A percentile compares a stretch with the other conserved stretches of the same genome.
These are phyloP conservation scores for Tachuris rubrigastra DNA, from an alignment of 2,113 vertebrate genomes.

Conservation along the genomic window DNA sequence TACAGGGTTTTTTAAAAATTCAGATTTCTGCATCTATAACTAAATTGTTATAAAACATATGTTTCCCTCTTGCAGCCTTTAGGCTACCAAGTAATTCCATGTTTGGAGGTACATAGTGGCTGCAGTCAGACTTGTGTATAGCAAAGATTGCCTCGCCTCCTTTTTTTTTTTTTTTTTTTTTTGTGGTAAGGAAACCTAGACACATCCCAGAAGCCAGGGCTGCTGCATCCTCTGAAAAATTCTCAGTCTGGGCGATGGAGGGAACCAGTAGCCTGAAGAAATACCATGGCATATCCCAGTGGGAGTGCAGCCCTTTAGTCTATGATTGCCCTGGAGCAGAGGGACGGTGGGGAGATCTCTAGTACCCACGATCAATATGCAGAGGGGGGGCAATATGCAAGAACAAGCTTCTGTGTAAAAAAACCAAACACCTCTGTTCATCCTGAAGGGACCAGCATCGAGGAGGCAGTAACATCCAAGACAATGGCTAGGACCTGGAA, in stretches of 20 bases:
- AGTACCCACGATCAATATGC: neutral
- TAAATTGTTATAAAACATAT: neutral
- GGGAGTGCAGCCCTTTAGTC: neutral
- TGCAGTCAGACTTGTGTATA: neutral
- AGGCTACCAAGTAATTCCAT: neutral
- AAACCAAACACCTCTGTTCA: neutral
- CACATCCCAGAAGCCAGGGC: neutral
- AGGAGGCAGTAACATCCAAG: neutral
- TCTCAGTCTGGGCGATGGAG: neutral
- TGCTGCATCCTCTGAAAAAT: neutral
- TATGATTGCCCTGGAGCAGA: neutral
- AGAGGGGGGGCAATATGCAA: neutral
- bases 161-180: neutral
- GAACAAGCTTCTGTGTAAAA: neutral
- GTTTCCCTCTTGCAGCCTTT: neutral
- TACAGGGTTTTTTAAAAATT: neutral
- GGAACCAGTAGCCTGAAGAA: neutral
- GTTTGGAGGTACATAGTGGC: neutral
- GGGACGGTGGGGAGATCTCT: neutral
- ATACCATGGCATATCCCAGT: too few species aligned
- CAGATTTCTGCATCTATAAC: neutral
- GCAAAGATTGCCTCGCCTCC: neutral
- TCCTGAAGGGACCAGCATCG: neutral
- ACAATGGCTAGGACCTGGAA: rapidly evolving
- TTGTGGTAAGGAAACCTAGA: neutral